phyloP scores from a whole-genome alignment of 2,113 vertebrate genomes.

The Pleuronectes platessa region DNA sequence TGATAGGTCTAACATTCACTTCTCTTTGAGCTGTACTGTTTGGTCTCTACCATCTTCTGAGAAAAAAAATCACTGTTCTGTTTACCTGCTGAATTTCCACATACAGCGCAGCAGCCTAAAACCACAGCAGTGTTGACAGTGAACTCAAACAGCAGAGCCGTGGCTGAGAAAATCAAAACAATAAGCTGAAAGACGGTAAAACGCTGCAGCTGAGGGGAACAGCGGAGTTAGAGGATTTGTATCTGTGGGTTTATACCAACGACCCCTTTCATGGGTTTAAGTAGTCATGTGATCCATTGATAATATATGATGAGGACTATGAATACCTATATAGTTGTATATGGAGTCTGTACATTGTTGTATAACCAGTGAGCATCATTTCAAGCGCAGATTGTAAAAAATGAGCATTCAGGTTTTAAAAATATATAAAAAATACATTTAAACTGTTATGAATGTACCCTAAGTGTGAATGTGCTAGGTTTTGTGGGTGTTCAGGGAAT shows the following conservation, averaged over 20 bases:
- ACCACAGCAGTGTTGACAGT: background rate
- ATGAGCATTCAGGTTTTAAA: too few species aligned
- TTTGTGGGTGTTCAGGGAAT: background rate
- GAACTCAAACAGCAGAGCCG: background rate
- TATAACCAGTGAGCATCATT: too few species aligned
- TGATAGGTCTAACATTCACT: background rate
- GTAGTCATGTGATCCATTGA: background rate
- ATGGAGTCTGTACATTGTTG: too few species aligned
- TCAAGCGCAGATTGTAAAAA: too few species aligned
- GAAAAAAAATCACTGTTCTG: background rate
- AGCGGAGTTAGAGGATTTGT: background rate
- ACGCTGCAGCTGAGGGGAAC: background rate
- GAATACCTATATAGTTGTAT: too few species aligned
- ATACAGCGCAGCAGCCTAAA: background rate
- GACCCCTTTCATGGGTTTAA: background rate
- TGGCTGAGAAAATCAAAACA: background rate
- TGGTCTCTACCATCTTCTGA: background rate
- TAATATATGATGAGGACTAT: too few species aligned
- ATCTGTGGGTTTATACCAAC: background rate
- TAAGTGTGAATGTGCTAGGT: slow-evolving; percentile 5
- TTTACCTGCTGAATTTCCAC: background rate
- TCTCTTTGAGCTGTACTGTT: background rate
- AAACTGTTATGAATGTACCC: slow-evolving; percentile 1
- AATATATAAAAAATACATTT: background rate
- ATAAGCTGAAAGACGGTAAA: background rate